phyloP scores from a whole-genome alignment of 1,140 invertebrate genomes.

The Drosophila persimilis region DNA sequence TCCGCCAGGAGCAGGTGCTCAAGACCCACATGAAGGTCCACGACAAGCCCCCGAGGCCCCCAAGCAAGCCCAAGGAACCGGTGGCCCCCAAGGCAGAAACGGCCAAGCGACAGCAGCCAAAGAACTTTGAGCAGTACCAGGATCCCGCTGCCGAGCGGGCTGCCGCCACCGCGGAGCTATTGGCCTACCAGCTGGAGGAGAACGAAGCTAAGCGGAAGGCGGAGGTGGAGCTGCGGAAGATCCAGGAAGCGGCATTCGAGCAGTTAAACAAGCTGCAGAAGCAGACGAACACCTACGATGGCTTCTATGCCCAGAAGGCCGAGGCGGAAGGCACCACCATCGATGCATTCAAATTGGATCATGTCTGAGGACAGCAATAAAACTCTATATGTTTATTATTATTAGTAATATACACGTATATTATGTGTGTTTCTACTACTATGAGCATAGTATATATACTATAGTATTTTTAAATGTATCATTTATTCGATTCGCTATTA shows the following conservation, averaged over 20 bases:
- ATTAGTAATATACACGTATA: constrained; percentile 14
- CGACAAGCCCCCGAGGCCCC: constrained; percentile 61
- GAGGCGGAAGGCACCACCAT: constrained; percentile 49
- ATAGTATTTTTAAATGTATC: constrained; percentile 3
- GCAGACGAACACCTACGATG: constrained; percentile 66
- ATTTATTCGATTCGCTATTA: not conserved
- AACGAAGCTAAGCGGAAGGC: constrained; percentile 71
- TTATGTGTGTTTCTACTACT: constrained; percentile 34
- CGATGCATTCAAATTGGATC: constrained; percentile 61
- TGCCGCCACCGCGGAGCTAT: constrained; percentile 67
- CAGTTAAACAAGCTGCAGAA: constrained; percentile 71
- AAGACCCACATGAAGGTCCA: constrained; percentile 79
- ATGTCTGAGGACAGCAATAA: constrained; percentile 47
- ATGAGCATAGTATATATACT: not conserved
- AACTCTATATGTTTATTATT: constrained; percentile 7
- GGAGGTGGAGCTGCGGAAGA: constrained; percentile 66
- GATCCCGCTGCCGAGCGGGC: constrained; percentile 69
- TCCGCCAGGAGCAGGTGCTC: constrained; percentile 74
- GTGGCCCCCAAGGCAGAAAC: constrained; percentile 53
- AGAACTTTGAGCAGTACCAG: constrained; percentile 68
- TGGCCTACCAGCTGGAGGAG: constrained; percentile 69
- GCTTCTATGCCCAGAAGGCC: constrained; percentile 63
- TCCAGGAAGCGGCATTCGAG: constrained; percentile 72
- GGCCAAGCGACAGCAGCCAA: constrained; percentile 60
- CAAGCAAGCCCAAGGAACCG: constrained; percentile 53